phyloP scores from a whole-genome alignment of 2,888 invertebrate genomes.

The Cyrtodaria siliqua region DNA sequence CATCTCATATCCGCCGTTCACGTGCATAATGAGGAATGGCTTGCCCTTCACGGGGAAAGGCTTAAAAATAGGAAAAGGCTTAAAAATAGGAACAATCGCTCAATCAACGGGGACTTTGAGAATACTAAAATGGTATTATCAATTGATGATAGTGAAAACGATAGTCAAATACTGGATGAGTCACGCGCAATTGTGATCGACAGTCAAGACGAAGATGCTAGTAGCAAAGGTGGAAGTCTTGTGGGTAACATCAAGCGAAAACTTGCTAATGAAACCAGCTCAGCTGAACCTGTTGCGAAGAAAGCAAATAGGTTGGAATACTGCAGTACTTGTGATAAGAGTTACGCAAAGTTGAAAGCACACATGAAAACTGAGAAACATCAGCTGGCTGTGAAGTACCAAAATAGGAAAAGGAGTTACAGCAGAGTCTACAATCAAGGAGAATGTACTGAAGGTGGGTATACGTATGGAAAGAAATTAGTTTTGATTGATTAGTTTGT shows the following conservation, averaged over 20 bases:
- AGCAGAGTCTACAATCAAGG: too few species aligned
- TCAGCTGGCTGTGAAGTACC: not conserved
- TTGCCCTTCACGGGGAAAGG: not conserved
- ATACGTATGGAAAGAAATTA: too few species aligned
- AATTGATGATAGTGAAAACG: not conserved
- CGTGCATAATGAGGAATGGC: not conserved
- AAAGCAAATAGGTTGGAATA: not conserved
- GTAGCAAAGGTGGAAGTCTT: not conserved
- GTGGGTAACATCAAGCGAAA: too few species aligned
- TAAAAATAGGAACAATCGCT: too few species aligned
- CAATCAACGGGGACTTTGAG: too few species aligned
- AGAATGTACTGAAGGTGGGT: too few species aligned
- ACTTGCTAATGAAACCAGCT: too few species aligned
- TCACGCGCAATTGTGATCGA: conserved; percentile 2
- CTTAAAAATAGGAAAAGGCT: too few species aligned
- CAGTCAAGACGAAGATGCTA: conserved; percentile 15
- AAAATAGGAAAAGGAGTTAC: too few species aligned
- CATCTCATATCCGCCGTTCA: conserved; percentile 20
- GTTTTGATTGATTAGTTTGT: too few species aligned
- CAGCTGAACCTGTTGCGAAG: too few species aligned
- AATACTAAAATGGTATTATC: not conserved
- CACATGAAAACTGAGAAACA: conserved; percentile 10
- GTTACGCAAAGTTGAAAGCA: conserved; percentile 5
- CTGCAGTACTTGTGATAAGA: conserved; percentile 12
- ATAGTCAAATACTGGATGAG: not conserved